Evolutionary conservation across 2,888 invertebrate species (phyloP).

Genomic region (Eupithecia centaureata): DNA sequence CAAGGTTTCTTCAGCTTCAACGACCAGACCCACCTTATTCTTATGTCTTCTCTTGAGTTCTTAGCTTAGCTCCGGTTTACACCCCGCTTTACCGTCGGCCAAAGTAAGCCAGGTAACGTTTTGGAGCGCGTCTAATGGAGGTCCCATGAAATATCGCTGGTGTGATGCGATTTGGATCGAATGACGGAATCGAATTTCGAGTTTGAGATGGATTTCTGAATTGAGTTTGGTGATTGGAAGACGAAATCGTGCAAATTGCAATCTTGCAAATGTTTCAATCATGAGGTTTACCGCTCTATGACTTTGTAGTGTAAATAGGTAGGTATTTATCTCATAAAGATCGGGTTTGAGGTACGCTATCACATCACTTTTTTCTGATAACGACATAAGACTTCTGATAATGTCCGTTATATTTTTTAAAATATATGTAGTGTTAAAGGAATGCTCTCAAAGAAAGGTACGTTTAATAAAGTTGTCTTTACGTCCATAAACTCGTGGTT

Average conservation of each 20-base stretch:
- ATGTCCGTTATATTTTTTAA: background rate
- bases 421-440: background rate
- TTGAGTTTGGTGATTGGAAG: background rate
- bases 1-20: too few species aligned
- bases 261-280: background rate
- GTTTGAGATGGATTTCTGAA: slow-evolving; percentile 21
- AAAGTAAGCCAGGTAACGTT: slow-evolving; percentile 29
- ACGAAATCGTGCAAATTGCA: too few species aligned
- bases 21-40: too few species aligned
- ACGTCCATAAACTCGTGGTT: background rate
- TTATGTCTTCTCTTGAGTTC: background rate
- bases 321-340: background rate
- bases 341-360: background rate
- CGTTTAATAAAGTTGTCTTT: background rate
- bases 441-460: background rate
- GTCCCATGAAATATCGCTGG: slow-evolving; percentile 12
- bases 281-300: background rate
- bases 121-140: slow-evolving; percentile 24
- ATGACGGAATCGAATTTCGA: slow-evolving; percentile 24
- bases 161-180: slow-evolving; percentile 20
- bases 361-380: background rate
- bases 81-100: background rate
- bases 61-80: background rate
- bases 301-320: background rate
- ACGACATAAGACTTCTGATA: background rate